Percentiles rank a stretch among this genome's conserved stretches.
phyloP scores from a whole-genome alignment of 2,888 invertebrate genomes.

The Cheilosia impressa region DNA sequence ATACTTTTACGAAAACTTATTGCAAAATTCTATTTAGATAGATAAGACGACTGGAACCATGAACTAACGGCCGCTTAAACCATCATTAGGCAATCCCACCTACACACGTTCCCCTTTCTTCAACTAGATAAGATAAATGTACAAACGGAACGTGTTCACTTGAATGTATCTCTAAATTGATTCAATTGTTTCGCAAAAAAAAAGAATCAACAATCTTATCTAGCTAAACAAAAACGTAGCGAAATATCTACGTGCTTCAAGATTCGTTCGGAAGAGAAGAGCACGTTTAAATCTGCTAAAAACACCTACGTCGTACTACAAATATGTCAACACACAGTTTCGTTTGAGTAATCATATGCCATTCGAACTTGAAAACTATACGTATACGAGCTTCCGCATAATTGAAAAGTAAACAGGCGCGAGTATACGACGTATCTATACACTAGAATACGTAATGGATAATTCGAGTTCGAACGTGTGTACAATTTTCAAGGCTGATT shows the following conservation, averaged over 20 bases:
- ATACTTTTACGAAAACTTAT: slow-evolving; percentile 6
- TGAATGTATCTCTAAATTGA: slow-evolving; percentile 37
- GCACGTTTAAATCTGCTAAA: background rate
- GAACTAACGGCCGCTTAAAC: background rate
- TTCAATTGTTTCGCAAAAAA: slow-evolving; percentile 57
- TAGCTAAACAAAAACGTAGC: slow-evolving; percentile 6
- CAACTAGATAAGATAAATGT: slow-evolving; percentile 45
- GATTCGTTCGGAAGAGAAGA: slow-evolving; percentile 1
- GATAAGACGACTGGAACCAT: background rate
- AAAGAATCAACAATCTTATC: slow-evolving; percentile 25
- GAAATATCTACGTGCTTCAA: slow-evolving; percentile 20
- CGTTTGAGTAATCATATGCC: background rate
- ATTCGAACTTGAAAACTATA: slow-evolving; percentile 22
- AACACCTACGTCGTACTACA: slow-evolving; percentile 19
- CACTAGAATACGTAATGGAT: slow-evolving; percentile 42
- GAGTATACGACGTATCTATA: background rate
- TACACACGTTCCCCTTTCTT: slow-evolving; percentile 21
- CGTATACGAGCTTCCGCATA: slow-evolving; percentile 33
- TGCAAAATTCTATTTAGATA: slow-evolving; percentile 37
- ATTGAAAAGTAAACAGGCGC: slow-evolving; percentile 19
- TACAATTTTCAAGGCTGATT: slow-evolving; percentile 59
- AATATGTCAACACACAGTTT: slow-evolving; percentile 16
- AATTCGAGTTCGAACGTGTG: slow-evolving; percentile 49
- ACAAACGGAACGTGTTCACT: slow-evolving; percentile 33
- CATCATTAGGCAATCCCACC: slow-evolving; percentile 34